Conservation (phyloP, 2,888 invertebrate genomes). For the Branchinecta sandiegonensis region DNA sequence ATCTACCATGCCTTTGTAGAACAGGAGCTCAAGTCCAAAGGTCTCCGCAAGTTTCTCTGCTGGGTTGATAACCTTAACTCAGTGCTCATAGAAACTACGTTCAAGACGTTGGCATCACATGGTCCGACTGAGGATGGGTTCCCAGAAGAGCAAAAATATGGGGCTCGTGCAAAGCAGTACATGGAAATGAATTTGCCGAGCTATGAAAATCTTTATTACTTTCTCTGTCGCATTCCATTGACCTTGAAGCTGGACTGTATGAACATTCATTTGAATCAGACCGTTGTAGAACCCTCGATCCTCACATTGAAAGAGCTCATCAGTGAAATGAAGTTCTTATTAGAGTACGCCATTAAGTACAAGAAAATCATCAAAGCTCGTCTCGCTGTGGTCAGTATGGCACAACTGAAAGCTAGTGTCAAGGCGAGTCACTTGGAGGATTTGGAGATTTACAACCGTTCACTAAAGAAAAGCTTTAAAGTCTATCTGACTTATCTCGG, state of each 20-base stretch:
- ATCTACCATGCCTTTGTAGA: slow-evolving; percentile 50
- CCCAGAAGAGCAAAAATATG: slow-evolving; percentile 47
- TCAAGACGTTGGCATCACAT: slow-evolving; percentile 45
- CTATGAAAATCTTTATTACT: slow-evolving; percentile 65
- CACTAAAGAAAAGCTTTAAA: slow-evolving; percentile 32
- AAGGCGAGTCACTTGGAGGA: slow-evolving; percentile 9
- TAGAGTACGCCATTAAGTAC: not conserved
- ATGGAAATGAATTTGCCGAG: slow-evolving; percentile 64
- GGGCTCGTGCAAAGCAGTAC: slow-evolving; percentile 61
- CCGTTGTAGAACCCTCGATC: slow-evolving; percentile 65
- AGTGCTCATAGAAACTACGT: slow-evolving; percentile 52
- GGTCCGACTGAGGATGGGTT: slow-evolving; percentile 34
- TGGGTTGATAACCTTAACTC: slow-evolving; percentile 59
- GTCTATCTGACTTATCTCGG: slow-evolving; percentile 74
- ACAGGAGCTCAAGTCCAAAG: slow-evolving; percentile 70
- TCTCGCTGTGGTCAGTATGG: not conserved
- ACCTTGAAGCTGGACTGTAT: slow-evolving; percentile 88
- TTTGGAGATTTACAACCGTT: not conserved
- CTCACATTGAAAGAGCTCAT: slow-evolving; percentile 41
- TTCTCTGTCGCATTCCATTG: slow-evolving; percentile 67
- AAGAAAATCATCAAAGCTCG: not conserved
- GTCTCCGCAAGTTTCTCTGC: slow-evolving; percentile 61
- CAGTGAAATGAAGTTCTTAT: slow-evolving; percentile 2
- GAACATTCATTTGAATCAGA: slow-evolving; percentile 63
- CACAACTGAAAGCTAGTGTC: slow-evolving; percentile 23